Conservation (phyloP, 2,888 invertebrate genomes). For the Graphium colonna region DNA sequence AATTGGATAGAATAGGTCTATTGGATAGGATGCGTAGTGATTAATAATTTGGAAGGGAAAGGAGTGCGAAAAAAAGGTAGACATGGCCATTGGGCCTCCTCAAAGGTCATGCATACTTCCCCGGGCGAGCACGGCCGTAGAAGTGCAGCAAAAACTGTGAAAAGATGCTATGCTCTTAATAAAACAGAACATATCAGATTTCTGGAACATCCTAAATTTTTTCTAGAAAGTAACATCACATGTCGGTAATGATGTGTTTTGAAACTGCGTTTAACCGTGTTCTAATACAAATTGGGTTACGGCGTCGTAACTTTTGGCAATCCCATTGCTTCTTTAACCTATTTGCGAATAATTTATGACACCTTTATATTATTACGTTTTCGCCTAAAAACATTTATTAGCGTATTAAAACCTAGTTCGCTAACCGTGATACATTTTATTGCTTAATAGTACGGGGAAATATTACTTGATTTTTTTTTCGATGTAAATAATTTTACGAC, state of each 20-base stretch:
- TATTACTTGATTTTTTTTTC: background rate
- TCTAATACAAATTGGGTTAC: constrained; percentile 49
- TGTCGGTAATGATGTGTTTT: constrained; percentile 29
- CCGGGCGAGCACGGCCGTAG: no score
- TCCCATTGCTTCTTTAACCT: constrained; percentile 50
- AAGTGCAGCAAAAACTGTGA: no score
- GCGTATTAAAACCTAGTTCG: background rate
- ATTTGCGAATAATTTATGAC: constrained; percentile 31
- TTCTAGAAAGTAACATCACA: constrained; percentile 25
- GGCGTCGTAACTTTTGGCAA: constrained; percentile 41
- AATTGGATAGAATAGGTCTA: no score
- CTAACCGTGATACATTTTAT: constrained; percentile 15
- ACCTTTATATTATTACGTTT: constrained; percentile 23
- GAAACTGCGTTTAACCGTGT: constrained; percentile 62
- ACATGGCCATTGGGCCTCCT: no score
- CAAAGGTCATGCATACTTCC: no score
- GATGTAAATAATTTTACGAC: background rate
- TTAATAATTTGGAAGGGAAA: no score
- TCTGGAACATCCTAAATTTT: constrained; percentile 21
- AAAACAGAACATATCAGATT: constrained; percentile 13
- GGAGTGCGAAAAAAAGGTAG: no score
- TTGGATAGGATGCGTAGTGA: no score
- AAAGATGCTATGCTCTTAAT: no score
- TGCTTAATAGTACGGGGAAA: constrained; percentile 1
- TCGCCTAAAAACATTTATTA: background rate